phyloP scores from a whole-genome alignment of 2,113 vertebrate species.

The Meleagris gallopavo region DNA sequence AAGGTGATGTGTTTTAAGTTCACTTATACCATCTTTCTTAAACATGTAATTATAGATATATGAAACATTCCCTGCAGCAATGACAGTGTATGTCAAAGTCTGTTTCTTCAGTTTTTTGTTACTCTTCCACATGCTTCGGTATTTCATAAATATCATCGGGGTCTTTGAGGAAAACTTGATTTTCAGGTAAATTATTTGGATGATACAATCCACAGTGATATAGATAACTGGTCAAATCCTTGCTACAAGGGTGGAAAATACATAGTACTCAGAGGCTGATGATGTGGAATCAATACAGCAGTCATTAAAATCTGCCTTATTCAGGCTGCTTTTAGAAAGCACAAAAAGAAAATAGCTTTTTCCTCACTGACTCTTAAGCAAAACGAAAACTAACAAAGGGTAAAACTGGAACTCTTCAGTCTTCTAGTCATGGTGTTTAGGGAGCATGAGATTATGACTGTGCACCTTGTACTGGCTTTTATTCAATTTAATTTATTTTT shows the following conservation, averaged over 20 bases:
- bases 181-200: background rate
- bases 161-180: background rate
- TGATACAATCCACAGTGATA: background rate
- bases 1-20: background rate
- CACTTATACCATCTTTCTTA: background rate
- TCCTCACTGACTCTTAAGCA: background rate
- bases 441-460: background rate
- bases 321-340: background rate
- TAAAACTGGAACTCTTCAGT: background rate
- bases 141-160: background rate
- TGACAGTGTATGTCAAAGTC: background rate
- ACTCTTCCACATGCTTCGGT: background rate
- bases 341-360: background rate
- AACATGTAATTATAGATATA: background rate
- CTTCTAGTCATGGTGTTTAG: background rate
- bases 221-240: background rate
- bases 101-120: background rate
- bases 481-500: background rate
- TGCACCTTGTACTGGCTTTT: background rate
- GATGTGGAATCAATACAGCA: background rate
- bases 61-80: background rate
- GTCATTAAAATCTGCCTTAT: background rate
- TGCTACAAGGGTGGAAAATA: background rate
- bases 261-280: background rate
- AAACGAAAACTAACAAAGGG: background rate